phyloP scores from a whole-genome alignment of 1,140 invertebrate species.

The Euura saliciscinereae region DNA sequence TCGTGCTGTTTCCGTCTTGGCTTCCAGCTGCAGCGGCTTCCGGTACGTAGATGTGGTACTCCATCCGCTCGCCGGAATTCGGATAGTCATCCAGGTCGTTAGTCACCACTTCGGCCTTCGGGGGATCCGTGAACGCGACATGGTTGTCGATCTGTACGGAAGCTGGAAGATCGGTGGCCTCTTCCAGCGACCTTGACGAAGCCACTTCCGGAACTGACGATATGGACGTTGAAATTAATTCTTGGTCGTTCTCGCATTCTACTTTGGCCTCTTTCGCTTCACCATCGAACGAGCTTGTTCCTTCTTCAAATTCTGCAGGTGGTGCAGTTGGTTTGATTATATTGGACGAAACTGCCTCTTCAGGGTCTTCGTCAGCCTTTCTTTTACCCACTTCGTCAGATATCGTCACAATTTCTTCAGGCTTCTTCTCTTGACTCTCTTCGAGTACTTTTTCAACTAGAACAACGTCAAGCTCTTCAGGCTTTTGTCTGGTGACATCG shows the following conservation, averaged over 20 bases:
- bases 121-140: conserved; percentile 18
- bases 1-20: neutral
- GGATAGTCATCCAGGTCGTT: conserved; percentile 10
- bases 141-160: neutral
- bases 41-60: conserved; percentile 9
- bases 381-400: neutral
- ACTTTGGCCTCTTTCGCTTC: conserved; percentile 14
- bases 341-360: conserved; percentile 17
- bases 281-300: conserved; percentile 8
- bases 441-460: neutral
- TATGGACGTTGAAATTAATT: conserved; percentile 8
- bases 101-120: conserved; percentile 14
- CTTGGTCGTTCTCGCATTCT: conserved; percentile 8
- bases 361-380: conserved; percentile 12
- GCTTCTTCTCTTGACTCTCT: conserved; percentile 8
- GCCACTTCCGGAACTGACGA: conserved; percentile 13
- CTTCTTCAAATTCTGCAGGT: conserved; percentile 17
- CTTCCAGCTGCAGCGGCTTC: neutral
- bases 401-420: too few species aligned
- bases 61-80: neutral
- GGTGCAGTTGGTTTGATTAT: conserved; percentile 29
- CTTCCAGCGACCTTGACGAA: conserved; percentile 8
- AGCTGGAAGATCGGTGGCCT: neutral
- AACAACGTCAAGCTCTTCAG: too few species aligned
- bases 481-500: too few species aligned